phyloP scores from a whole-genome alignment of 2,113 vertebrate genomes.

The Craseonycteris thonglongyai region DNA sequence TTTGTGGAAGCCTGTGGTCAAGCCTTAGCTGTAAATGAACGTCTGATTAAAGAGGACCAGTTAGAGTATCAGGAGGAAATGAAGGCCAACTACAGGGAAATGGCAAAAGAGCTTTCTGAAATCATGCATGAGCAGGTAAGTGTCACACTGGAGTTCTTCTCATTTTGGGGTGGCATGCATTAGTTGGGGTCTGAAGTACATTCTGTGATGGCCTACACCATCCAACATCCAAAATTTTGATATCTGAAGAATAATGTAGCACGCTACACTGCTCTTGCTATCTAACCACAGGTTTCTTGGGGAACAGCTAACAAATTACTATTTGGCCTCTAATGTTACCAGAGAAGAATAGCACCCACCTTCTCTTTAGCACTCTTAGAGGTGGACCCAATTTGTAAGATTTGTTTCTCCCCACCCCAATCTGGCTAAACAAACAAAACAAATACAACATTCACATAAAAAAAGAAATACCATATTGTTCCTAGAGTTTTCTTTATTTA shows the following conservation, averaged over 20 bases:
- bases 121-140: constrained; percentile 97
- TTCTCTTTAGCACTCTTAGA: neutral
- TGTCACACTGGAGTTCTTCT: neutral
- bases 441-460: neutral
- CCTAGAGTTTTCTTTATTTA: neutral
- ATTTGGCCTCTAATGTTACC: rapidly evolving
- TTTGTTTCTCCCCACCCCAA: neutral
- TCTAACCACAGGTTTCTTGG: neutral
- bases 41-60: constrained; percentile 97
- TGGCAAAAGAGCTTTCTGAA: constrained; percentile 93
- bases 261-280: rapidly evolving
- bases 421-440: neutral
- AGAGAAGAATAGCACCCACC: neutral
- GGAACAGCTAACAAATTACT: neutral
- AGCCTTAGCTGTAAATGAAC: constrained; percentile 91
- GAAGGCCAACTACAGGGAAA: constrained; percentile 97
- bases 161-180: rapidly evolving
- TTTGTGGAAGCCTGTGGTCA: constrained; percentile 98
- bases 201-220: neutral
- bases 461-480: neutral
- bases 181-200: neutral
- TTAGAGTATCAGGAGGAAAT: constrained; percentile 98
- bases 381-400: rapidly evolving
- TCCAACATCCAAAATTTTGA: neutral
- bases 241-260: neutral